A percentile compares a stretch with the other conserved stretches of the same genome.
These are phyloP conservation scores for Carollia perspicillata DNA, from an alignment of 2,113 vertebrate genomes.

Conservation along the genomic window DNA sequence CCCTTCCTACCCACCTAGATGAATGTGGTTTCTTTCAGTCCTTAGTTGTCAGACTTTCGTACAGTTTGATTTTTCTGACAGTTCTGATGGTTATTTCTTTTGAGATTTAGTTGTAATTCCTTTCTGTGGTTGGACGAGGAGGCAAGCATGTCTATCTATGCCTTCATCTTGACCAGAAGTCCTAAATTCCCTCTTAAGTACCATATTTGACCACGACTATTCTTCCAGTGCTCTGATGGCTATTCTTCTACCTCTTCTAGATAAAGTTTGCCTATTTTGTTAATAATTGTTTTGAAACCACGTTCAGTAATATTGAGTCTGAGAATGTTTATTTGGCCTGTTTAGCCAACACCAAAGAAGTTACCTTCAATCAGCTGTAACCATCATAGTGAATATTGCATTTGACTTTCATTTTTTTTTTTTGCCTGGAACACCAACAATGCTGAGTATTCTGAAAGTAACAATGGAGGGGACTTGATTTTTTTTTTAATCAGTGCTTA, in stretches of 20 bases:
- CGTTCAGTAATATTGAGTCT: background rate
- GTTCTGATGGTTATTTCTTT: too few species aligned
- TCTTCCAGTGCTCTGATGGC: background rate
- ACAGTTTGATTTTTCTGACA: too few species aligned
- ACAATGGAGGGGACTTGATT: constrained; percentile 39
- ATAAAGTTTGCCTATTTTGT: background rate
- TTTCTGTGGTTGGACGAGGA: too few species aligned
- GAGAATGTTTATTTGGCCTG: constrained; percentile 40
- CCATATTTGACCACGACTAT: background rate
- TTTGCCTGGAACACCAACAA: constrained; percentile 43
- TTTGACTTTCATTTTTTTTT: constrained; percentile 45
- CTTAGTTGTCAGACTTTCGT: too few species aligned
- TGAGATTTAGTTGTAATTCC: too few species aligned
- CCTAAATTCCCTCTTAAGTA: background rate
- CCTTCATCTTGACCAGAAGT: too few species aligned
- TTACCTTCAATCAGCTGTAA: constrained; percentile 29
- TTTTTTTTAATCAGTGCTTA: constrained; percentile 51
- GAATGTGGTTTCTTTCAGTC: too few species aligned
- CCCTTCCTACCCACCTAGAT: too few species aligned
- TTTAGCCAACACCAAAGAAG: constrained; percentile 41
- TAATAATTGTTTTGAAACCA: constrained; percentile 9
- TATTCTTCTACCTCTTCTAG: background rate
- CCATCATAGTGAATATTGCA: background rate
- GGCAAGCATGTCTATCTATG: too few species aligned
- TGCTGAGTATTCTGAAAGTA: constrained; percentile 37